These are phyloP conservation scores for Phymorhynchus buccinoides DNA, from an alignment of 1,140 invertebrate genomes.

Conservation along the genomic window DNA sequence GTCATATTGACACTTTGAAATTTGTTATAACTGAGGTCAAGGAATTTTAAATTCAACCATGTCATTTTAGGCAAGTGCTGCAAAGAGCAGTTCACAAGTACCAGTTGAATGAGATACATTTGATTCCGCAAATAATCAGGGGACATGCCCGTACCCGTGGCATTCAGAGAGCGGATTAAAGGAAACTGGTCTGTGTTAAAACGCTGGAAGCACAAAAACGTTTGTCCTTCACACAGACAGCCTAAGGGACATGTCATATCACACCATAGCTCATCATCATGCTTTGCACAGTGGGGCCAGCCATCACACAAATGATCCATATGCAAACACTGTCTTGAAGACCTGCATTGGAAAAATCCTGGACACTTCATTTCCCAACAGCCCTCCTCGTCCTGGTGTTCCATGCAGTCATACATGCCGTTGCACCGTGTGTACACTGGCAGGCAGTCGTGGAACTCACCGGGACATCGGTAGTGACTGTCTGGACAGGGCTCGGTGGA, in stretches of 20 bases:
- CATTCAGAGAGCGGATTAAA: not conserved
- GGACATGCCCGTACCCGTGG: not conserved
- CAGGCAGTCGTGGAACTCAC: not conserved
- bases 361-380: not conserved
- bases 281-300: constrained; percentile 4
- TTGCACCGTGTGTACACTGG: constrained; percentile 16
- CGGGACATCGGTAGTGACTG: not conserved
- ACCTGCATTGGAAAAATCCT: not conserved
- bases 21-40: not conserved
- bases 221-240: not conserved
- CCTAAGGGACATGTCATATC: not conserved
- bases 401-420: not conserved
- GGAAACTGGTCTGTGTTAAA: not conserved
- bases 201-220: not conserved
- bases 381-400: not conserved
- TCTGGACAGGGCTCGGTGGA: not conserved
- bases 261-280: constrained; percentile 20
- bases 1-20: not conserved
- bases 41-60: not conserved
- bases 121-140: not conserved
- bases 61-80: not conserved
- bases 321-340: not conserved
- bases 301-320: constrained; percentile 8
- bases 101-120: not conserved
- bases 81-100: not conserved